A percentile compares a stretch with the other conserved stretches of the same genome.
Conservation (phyloP, 53 echinoderm and acorn worm genomes). For the Echinometra lucunter region DNA sequence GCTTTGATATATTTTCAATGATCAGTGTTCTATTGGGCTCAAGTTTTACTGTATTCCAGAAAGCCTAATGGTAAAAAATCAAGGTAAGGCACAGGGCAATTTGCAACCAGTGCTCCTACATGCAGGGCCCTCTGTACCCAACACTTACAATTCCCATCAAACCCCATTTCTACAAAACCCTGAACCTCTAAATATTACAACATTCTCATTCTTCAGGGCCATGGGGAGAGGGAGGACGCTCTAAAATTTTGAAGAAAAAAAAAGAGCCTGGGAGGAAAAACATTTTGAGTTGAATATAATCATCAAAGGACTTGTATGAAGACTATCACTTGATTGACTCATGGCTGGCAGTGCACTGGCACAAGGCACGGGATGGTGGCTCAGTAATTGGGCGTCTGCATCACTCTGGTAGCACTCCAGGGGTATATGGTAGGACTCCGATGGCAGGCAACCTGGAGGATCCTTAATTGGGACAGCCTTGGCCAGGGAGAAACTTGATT, state of each 20-base stretch:
- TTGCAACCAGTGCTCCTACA: no score
- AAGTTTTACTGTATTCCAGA: no score
- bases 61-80: no score
- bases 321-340: conserved; percentile 54
- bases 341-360: not conserved
- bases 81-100: no score
- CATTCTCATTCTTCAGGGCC: no score
- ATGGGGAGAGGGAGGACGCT: not conserved
- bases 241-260: not conserved
- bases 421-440: conserved; percentile 38
- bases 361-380: conserved; percentile 30
- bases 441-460: conserved; percentile 10
- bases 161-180: no score
- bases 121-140: no score
- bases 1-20: no score
- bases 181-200: no score
- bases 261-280: not conserved
- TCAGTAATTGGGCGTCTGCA: conserved; percentile 42
- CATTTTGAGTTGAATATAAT: not conserved
- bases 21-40: no score
- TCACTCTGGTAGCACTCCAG: not conserved
- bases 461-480: conserved; percentile 68
- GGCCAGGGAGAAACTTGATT: conserved; percentile 42
- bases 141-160: no score
- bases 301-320: not conserved